Evolutionary conservation across 2,113 vertebrate genomes (phyloP).

Genomic region (Nicator chloris): DNA sequence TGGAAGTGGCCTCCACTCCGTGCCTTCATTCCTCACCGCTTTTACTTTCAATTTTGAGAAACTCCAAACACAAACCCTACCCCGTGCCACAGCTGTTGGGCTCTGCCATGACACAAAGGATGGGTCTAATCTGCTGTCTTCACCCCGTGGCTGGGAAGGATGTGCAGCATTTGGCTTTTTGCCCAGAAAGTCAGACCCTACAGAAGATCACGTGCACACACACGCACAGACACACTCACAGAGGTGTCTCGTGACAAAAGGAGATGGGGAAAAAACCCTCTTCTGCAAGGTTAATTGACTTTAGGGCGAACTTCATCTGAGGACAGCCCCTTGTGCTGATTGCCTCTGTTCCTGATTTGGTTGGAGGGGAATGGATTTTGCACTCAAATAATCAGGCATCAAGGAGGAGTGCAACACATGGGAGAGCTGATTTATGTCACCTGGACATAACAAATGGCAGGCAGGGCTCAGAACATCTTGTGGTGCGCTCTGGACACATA

Average conservation of each 20-base stretch:
- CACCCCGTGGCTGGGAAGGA: constrained; percentile 14
- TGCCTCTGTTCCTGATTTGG: neutral
- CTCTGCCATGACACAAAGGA: neutral
- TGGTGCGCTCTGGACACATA: accelerated
- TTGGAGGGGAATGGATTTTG: neutral
- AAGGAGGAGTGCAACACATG: neutral
- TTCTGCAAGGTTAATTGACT: constrained; percentile 66
- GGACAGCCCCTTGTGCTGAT: constrained; percentile 10
- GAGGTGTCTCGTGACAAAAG: neutral
- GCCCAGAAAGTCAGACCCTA: constrained; percentile 67
- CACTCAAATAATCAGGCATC: neutral
- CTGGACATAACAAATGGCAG: neutral
- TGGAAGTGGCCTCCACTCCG: neutral
- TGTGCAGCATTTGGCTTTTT: constrained; percentile 66
- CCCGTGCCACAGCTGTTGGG: accelerated
- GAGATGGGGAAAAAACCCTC: neutral
- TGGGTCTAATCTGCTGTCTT: neutral
- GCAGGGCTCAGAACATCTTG: neutral
- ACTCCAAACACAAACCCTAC: neutral
- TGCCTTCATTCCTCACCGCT: neutral
- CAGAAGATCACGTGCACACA: constrained; percentile 24
- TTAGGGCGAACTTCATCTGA: constrained; percentile 43
- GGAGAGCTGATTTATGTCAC: neutral
- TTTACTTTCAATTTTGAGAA: neutral
- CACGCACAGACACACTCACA: neutral